Evolutionary conservation across 2,797 vertebrate genomes (phyloP), one percentile per base, ranked within the genome.

Genomic region (Delichon dasypus): DNA sequence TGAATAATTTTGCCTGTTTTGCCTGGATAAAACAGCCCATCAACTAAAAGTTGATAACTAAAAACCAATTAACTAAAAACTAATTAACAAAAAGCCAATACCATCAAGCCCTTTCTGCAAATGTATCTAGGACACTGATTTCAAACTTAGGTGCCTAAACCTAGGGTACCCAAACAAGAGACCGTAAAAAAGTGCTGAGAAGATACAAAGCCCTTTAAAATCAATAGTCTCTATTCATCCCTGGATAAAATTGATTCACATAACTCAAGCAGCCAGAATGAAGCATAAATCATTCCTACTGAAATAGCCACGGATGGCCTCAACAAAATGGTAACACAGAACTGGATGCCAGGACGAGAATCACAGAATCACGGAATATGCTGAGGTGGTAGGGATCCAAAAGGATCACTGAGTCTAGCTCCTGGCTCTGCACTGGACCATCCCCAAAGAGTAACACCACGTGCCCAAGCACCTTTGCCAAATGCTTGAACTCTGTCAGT

Each of bases 191-290:
- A 77, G 61, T 81, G 87, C 89, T 93, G 73, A 88, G 65, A 38
- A 92, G 45, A 67, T 65, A 74, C 27, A 85, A 93, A 91, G 26
- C 15, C 36, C 57, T 88, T 85, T 94, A 80, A 94, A 96, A 96
- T 77, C 94, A 95, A 83, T 88, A 88, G 54, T 54, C 57, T 77
- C 62, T 87, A 80, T 88, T 92, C 84, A 89, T 66, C 62, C 75
- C 78, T 55, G 44, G 94, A 90, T 55, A 72, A 53, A 90, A 97
- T 22, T 90, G 87, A 89, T 77, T 93, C 75, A 72, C 44, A 85
- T 68, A 80, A 91, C 51, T 68, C 16, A 55, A 83, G 68, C 11
- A 45, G 71, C 26, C 26, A 42, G 86, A 93, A 92, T 30, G 48
- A 89, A 89, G 38, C 40, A 61, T 74, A 91, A 93, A 81, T 89